Percentiles rank a stretch among this genome's conserved stretches.
phyloP scores from a whole-genome alignment of 2,113 vertebrate species.

The Cephalopterus ornatus region DNA sequence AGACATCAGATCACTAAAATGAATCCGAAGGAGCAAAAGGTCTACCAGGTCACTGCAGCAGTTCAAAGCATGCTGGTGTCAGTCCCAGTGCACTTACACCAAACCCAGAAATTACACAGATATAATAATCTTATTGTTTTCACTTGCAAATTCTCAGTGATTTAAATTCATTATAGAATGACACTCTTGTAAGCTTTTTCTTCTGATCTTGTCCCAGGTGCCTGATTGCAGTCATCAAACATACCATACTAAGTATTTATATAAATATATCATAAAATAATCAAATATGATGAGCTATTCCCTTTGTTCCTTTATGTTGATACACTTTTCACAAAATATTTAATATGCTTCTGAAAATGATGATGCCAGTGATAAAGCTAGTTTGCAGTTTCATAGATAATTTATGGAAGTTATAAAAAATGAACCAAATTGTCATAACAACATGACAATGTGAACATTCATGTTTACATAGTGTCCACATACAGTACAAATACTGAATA shows the following conservation, averaged over 20 bases:
- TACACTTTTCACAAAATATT: constrained; percentile 74
- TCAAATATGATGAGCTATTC: constrained; percentile 70
- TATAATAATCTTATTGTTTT: constrained; percentile 25
- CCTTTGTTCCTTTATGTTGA: constrained; percentile 69
- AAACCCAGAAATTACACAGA: constrained; percentile 3
- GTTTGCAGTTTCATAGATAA: constrained; percentile 79
- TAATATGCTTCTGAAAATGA: constrained; percentile 76
- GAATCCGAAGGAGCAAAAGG: constrained; percentile 7
- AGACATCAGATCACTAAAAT: constrained; percentile 16
- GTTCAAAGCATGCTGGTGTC: not conserved
- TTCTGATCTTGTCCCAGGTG: constrained; percentile 43
- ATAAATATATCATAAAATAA: constrained; percentile 75
- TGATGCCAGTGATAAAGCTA: constrained; percentile 75
- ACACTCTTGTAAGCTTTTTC: constrained; percentile 13
- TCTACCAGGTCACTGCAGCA: constrained; percentile 1
- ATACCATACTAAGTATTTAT: constrained; percentile 68
- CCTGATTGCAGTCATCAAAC: constrained; percentile 55
- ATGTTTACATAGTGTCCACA: constrained; percentile 73
- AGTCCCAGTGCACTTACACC: not conserved
- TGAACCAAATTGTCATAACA: constrained; percentile 82
- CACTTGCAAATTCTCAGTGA: not conserved
- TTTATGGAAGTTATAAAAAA: constrained; percentile 78
- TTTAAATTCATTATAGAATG: constrained; percentile 18
- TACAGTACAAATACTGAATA: constrained; percentile 79
- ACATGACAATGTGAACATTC: constrained; percentile 80